These are phyloP conservation scores for Melipona beecheii DNA, from an alignment of 2,888 invertebrate species.

Conservation along the genomic window DNA sequence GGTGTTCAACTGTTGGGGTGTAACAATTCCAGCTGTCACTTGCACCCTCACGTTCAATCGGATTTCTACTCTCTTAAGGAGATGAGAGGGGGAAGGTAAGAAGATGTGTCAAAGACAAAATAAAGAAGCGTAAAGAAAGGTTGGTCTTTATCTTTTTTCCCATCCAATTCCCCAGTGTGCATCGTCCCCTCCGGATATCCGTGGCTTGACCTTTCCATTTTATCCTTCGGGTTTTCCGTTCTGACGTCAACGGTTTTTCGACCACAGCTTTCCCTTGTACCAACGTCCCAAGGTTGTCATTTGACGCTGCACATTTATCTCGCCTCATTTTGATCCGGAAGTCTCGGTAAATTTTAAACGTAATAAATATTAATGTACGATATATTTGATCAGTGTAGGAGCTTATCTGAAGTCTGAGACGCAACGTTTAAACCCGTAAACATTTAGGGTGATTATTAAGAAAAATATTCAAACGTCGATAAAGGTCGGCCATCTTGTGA, in stretches of 20 bases:
- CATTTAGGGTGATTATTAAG: neutral
- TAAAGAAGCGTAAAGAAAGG: slow-evolving; percentile 51
- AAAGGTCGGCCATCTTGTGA: too few relatives aligned
- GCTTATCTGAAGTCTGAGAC: neutral
- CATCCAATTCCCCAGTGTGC: slow-evolving; percentile 18
- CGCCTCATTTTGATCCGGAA: neutral
- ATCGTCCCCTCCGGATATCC: slow-evolving; percentile 33
- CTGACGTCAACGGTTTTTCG: neutral
- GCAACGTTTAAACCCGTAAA: neutral
- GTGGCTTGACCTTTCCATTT: slow-evolving; percentile 49
- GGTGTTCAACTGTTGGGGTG: slow-evolving; percentile 45
- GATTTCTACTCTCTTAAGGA: slow-evolving; percentile 47
- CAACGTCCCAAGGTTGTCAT: slow-evolving; percentile 18
- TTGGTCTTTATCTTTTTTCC: slow-evolving; percentile 33
- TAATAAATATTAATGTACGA: neutral
- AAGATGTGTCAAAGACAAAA: slow-evolving; percentile 57
- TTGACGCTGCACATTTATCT: slow-evolving; percentile 4
- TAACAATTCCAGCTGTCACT: slow-evolving; percentile 74
- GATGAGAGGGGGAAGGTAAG: neutral
- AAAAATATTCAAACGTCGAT: neutral
- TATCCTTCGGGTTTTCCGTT: slow-evolving; percentile 23
- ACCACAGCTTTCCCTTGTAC: slow-evolving; percentile 1
- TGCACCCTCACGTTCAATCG: slow-evolving; percentile 68
- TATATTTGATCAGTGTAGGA: neutral
- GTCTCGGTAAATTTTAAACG: neutral